Evolutionary conservation across 2,888 invertebrate species (phyloP).

Genomic region (Pterostichus niger): DNA sequence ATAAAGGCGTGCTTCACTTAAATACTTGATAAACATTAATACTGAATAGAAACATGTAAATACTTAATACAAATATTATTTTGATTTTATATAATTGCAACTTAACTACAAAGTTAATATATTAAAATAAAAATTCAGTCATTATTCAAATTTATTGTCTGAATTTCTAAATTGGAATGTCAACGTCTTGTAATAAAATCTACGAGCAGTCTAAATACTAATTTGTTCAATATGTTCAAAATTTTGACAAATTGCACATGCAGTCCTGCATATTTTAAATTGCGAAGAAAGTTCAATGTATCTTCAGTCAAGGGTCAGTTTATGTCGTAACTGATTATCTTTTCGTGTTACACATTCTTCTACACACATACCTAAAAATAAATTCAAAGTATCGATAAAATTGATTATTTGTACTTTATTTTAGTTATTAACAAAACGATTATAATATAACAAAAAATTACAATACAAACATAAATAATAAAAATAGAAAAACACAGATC

Average conservation of each 20-base stretch:
- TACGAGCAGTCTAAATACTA: constrained; percentile 11
- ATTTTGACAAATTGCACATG: constrained; percentile 52
- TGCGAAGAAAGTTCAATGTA: background rate
- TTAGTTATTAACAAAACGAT: constrained; percentile 58
- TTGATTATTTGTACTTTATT: constrained; percentile 56
- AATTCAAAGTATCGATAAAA: constrained; percentile 37
- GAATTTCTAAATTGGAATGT: constrained; percentile 48
- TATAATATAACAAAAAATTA: constrained; percentile 56
- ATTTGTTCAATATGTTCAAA: constrained; percentile 24
- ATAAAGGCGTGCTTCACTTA: constrained; percentile 28
- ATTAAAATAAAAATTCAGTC: constrained; percentile 40
- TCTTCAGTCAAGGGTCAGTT: background rate
- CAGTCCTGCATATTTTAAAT: constrained; percentile 26
- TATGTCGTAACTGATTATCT: constrained; percentile 35
- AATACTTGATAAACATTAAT: constrained; percentile 31
- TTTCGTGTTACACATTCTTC: constrained; percentile 60
- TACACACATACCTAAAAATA: constrained; percentile 55
- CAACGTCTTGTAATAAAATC: constrained; percentile 44
- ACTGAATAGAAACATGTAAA: constrained; percentile 15
- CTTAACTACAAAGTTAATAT: constrained; percentile 11
- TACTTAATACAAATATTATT: background rate
- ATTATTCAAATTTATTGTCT: constrained; percentile 58
- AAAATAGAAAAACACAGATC: constrained; percentile 54
- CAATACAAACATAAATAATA: constrained; percentile 60
- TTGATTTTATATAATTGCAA: constrained; percentile 35